These are phyloP conservation scores for Caenorhabditis wallacei DNA, from an alignment of 2,888 invertebrate species.

Conservation along the genomic window DNA sequence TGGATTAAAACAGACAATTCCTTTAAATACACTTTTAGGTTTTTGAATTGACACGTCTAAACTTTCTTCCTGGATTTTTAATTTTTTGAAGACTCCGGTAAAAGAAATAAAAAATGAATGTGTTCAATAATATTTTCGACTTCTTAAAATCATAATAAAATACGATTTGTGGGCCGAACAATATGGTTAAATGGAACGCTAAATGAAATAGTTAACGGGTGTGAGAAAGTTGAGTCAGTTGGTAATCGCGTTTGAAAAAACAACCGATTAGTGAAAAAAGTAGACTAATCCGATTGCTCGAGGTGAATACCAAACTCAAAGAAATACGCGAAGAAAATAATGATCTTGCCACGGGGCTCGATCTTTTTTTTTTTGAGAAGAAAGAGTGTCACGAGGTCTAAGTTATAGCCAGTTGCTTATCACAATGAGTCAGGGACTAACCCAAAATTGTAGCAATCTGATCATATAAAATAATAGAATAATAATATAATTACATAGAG, in stretches of 20 bases:
- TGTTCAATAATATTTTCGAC: background rate
- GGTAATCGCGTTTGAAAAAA: conserved; percentile 22
- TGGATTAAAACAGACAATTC: conserved; percentile 26
- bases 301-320: conserved; percentile 16
- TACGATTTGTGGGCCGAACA: conserved; percentile 15
- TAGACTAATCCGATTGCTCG: conserved; percentile 50
- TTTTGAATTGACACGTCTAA: conserved; percentile 4
- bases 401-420: conserved; percentile 4
- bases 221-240: conserved; percentile 33
- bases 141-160: conserved; percentile 7
- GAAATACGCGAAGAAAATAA: conserved; percentile 4
- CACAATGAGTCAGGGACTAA: conserved; percentile 22
- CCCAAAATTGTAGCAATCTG: conserved; percentile 27
- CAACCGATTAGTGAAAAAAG: conserved; percentile 43
- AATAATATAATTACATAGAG: conserved; percentile 24
- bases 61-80: conserved; percentile 7
- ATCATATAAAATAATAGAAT: conserved; percentile 18
- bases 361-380: no score
- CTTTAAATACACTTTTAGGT: conserved; percentile 6
- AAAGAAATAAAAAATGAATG: background rate
- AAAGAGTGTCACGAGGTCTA: conserved; percentile 8
- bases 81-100: background rate
- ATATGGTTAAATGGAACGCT: conserved; percentile 10
- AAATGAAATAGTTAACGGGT: conserved; percentile 34
- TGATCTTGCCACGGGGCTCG: background rate